phyloP scores from a whole-genome alignment of 2,797 vertebrate genomes.

The Sebastiscus tertius region DNA sequence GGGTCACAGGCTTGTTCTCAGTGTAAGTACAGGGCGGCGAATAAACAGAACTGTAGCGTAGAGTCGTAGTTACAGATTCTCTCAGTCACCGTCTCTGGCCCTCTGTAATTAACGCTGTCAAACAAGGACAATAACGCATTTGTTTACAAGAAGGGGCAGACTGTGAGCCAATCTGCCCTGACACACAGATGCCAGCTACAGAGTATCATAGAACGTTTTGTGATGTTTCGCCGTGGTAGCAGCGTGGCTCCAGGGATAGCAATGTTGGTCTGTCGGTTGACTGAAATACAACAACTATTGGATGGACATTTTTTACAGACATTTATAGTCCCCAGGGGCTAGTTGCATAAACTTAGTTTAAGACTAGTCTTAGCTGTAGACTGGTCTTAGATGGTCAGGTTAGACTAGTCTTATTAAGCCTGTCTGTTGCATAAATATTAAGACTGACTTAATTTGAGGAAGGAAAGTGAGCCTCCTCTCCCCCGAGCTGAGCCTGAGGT shows the following conservation, averaged over 20 bases:
- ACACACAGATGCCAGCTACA: not conserved
- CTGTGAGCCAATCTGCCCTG: not conserved
- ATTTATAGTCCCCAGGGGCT: not conserved
- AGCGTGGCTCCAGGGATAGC: too few relatives aligned
- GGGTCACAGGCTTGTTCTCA: conserved; percentile 31
- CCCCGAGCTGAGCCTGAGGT: not conserved
- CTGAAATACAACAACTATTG: not conserved
- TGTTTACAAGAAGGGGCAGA: conserved; percentile 20
- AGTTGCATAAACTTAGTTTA: not conserved
- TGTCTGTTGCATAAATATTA: too few relatives aligned
- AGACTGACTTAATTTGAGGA: too few relatives aligned
- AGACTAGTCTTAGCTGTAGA: not conserved
- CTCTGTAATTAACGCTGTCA: conserved; percentile 56
- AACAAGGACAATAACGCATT: conserved; percentile 24
- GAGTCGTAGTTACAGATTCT: not conserved
- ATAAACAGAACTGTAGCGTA: not conserved
- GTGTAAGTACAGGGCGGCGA: conserved; percentile 29
- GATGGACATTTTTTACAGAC: not conserved
- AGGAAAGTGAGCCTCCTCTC: too few relatives aligned
- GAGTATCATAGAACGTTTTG: not conserved
- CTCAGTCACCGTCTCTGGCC: not conserved
- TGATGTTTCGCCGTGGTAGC: not conserved
- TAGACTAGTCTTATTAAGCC: too few relatives aligned
- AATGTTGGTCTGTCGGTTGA: not conserved
- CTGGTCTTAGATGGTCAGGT: too few relatives aligned